phyloP scores from a whole-genome alignment of 2,888 invertebrate genomes.

The Athalia circularis region DNA sequence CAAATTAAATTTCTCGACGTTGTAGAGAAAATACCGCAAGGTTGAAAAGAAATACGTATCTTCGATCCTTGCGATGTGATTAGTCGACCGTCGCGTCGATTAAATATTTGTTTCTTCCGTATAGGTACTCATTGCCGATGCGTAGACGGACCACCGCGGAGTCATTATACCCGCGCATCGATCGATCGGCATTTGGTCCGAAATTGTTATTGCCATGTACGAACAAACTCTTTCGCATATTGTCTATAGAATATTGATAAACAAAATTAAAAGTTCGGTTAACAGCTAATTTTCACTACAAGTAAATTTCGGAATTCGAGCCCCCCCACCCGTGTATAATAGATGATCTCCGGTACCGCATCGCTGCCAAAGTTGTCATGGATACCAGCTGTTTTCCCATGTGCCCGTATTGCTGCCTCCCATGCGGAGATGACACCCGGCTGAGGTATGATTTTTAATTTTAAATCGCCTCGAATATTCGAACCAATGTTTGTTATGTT shows the following conservation, averaged over 20 bases:
- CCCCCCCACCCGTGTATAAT: neutral
- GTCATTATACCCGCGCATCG: conserved; percentile 46
- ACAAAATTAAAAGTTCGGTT: too few relatives aligned
- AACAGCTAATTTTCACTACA: too few relatives aligned
- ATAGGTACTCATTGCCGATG: too few relatives aligned
- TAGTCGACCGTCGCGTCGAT: too few relatives aligned
- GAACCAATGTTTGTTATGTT: neutral
- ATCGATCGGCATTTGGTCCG: conserved; percentile 46
- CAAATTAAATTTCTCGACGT: too few relatives aligned
- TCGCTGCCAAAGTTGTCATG: conserved; percentile 41
- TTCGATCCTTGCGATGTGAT: too few relatives aligned
- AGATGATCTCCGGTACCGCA: neutral
- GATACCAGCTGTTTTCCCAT: conserved; percentile 55
- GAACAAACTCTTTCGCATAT: conserved; percentile 47
- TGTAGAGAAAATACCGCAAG: too few relatives aligned
- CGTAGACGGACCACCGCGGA: conserved; percentile 37
- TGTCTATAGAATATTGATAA: conserved; percentile 27
- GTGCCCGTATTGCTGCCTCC: conserved; percentile 56
- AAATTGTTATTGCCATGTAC: conserved; percentile 53
- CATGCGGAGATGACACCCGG: conserved; percentile 56
- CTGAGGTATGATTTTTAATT: conserved; percentile 53
- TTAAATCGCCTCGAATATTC: neutral
- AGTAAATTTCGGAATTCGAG: neutral
- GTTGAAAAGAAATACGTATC: too few relatives aligned
- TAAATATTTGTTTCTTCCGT: neutral